phyloP scores from a whole-genome alignment of 2,888 invertebrate genomes.

The Panorpa germanica region DNA sequence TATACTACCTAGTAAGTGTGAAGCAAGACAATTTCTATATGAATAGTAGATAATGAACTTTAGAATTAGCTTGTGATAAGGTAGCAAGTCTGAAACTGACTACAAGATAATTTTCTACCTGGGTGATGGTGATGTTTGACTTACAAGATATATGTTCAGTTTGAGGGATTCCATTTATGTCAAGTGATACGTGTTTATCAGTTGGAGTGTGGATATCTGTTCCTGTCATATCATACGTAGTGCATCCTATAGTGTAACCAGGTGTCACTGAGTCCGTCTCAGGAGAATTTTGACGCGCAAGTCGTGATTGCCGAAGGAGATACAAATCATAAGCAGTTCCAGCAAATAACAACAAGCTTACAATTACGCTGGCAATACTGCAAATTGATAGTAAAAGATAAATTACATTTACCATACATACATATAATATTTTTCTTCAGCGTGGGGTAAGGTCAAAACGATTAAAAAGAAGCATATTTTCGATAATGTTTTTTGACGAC shows the following conservation, averaged over 20 bases:
- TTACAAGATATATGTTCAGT: neutral
- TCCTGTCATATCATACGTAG: slow-evolving; percentile 25
- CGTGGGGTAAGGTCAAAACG: too few relatives aligned
- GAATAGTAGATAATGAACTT: too few relatives aligned
- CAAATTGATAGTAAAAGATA: slow-evolving; percentile 14
- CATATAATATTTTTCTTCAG: too few relatives aligned
- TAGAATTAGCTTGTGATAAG: too few relatives aligned
- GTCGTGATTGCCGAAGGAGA: slow-evolving; percentile 19
- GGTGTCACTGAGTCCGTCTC: slow-evolving; percentile 25
- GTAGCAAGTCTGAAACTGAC: too few relatives aligned
- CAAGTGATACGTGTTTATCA: slow-evolving; percentile 19
- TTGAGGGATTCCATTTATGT: too few relatives aligned
- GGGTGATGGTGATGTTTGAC: neutral
- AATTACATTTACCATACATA: neutral
- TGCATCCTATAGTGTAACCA: slow-evolving; percentile 23
- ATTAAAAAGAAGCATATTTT: too few relatives aligned
- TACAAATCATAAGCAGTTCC: slow-evolving; percentile 58
- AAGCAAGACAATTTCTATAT: too few relatives aligned
- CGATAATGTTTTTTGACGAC: too few relatives aligned
- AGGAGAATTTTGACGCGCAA: too few relatives aligned
- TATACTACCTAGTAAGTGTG: too few relatives aligned
- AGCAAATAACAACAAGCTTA: slow-evolving; percentile 33
- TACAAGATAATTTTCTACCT: too few relatives aligned
- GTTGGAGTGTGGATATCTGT: slow-evolving; percentile 20
- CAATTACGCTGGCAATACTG: slow-evolving; percentile 32